Base-by-base conservation (phyloP, 2,113 vertebrate species). In the Haplotaxodon microlepis region DNA sequence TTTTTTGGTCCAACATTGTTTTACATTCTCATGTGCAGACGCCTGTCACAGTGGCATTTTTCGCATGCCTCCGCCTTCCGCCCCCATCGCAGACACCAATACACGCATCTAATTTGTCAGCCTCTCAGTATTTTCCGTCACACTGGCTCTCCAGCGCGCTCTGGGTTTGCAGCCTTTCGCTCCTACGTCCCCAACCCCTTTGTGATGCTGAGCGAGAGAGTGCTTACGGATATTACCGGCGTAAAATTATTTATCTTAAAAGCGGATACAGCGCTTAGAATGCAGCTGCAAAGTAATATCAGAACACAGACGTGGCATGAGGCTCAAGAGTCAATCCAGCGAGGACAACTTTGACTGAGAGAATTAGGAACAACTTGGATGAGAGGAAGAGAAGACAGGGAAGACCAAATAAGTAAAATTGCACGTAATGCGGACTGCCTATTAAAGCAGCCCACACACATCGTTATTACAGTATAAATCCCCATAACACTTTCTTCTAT, bases 41-140 rank as follows among this genome's bases (percentile, higher is more conserved):
- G 81, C 84, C 1, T 19, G 31, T 82, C 38, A 38, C 40, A 69
- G 31, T 1, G 9, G 24, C 34, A 83, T 81, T 82, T 71, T 84
- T 59, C 6, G 3, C 87, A 88, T 42, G 81, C 21, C 9, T 24
- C 27, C 71, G 40, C 42, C 71, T 76, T 71, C 12, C 66, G 38
- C 5, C 0, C 12, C 24, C 71, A 11, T 47, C 42, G 7, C 69
- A 16, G 13, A 47, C 71, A 76, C 24, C 9, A 6, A 11, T 47
- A 21, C 53, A 13, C 21, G 19, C 63, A 31, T 24, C 59, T 71
- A 57, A 21, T 54, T 76, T 40, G 81, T n/a, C 24, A 71, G 76
- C 69, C 85, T 84, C 85, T 88, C 91, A 89, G 94, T 94, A 94
- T 80, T 94, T 94, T 94, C 92, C 93, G 2, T 89, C 81, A n/a